Evolutionary conservation across 2,797 vertebrate species (phyloP).

Genomic region (Aratinga solstitialis): DNA sequence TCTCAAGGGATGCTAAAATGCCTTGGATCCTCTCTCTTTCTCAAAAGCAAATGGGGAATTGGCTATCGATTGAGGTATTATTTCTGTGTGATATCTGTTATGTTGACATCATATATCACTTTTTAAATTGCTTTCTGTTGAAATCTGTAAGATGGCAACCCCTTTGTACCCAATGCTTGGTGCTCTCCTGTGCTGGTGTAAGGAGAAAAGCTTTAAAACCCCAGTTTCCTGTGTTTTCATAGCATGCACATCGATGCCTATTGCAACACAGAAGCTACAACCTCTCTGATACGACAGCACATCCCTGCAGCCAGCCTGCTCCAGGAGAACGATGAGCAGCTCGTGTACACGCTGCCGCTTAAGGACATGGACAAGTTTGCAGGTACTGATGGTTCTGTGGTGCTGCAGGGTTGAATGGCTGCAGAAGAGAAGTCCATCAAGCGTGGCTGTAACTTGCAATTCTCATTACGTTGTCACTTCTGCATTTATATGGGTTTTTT

Average conservation of each 20-base stretch:
- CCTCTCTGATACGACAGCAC: constrained; percentile 84
- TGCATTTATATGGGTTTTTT: fast-evolving
- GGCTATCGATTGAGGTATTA: constrained; percentile 92
- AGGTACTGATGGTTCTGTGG: constrained; percentile 71
- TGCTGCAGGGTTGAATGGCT: not conserved
- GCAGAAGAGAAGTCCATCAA: fast-evolving
- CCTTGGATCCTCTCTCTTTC: constrained; percentile 93
- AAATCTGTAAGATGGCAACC: fast-evolving
- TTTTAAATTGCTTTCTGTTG: not conserved
- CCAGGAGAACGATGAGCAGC: constrained; percentile 85
- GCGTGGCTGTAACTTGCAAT: fast-evolving
- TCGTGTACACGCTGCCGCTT: constrained; percentile 91
- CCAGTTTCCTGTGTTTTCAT: fast-evolving
- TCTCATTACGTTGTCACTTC: fast-evolving
- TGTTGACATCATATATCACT: fast-evolving
- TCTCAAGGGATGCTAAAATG: constrained; percentile 94
- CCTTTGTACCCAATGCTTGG: fast-evolving
- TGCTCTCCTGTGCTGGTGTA: not conserved
- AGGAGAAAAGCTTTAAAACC: not conserved
- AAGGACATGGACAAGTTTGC: constrained; percentile 91
- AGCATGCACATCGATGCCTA: constrained; percentile 89
- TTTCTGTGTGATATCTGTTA: not conserved
- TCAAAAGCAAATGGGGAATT: constrained; percentile 96
- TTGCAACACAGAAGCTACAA: constrained; percentile 81
- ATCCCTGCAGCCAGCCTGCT: constrained; percentile 85